These are phyloP conservation scores for Andinoacara biseriatus DNA, from an alignment of 2,113 vertebrate genomes.

Conservation along the genomic window DNA sequence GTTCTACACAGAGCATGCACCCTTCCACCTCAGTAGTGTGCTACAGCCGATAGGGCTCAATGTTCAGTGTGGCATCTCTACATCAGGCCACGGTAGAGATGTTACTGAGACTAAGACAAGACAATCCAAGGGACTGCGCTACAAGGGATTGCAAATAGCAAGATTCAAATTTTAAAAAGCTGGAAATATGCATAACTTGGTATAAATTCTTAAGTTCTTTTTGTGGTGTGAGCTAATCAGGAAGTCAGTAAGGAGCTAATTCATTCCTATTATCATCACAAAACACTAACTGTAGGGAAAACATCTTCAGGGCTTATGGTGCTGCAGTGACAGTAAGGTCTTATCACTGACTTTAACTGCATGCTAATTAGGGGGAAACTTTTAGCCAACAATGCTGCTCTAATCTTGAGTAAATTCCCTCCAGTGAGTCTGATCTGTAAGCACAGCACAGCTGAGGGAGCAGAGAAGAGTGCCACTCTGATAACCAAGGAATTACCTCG, in stretches of 20 bases:
- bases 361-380: conserved; percentile 63
- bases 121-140: not conserved
- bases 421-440: conserved; percentile 41
- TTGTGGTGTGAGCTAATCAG: not conserved
- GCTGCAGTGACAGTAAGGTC: conserved; percentile 23
- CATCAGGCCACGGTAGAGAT: conserved; percentile 13
- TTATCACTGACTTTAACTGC: conserved; percentile 26
- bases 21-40: conserved; percentile 30
- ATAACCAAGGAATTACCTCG: conserved; percentile 29
- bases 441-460: conserved; percentile 2
- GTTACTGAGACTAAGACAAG: conserved; percentile 14
- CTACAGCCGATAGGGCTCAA: conserved; percentile 24
- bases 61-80: conserved; percentile 26
- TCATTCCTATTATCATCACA: not conserved
- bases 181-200: not conserved
- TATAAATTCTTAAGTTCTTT: not conserved
- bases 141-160: not conserved
- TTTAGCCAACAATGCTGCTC: conserved; percentile 56
- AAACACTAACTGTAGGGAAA: not conserved
- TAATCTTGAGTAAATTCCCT: conserved; percentile 57
- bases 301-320: conserved; percentile 6
- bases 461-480: not conserved
- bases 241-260: not conserved
- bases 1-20: conserved; percentile 2
- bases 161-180: not conserved